Conservation (phyloP, 2,888 invertebrate species). For the Lasioglossum morio region DNA sequence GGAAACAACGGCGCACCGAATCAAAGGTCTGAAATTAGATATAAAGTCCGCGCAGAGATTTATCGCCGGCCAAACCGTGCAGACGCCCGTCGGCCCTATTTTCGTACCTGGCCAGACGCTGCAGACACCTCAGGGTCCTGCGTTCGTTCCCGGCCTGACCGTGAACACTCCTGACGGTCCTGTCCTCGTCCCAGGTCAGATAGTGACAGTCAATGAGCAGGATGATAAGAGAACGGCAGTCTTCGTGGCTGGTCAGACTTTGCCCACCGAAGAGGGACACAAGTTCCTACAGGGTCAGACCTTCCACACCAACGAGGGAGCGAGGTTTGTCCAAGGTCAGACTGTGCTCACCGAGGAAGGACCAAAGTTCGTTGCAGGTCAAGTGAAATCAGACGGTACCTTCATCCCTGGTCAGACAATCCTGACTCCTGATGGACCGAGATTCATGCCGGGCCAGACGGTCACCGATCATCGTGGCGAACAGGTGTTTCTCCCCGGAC, state of each 20-base stretch:
- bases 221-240: conserved; percentile 86
- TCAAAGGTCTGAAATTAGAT: conserved; percentile 88
- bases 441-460: conserved; percentile 88
- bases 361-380: conserved; percentile 88
- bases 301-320: conserved; percentile 86
- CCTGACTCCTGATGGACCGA: conserved; percentile 82
- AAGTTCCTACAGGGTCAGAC: conserved; percentile 89
- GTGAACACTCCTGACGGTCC: conserved; percentile 89
- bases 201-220: conserved; percentile 85
- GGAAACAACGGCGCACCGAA: conserved; percentile 86
- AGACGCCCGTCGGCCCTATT: conserved; percentile 89
- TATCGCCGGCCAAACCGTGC: conserved; percentile 90
- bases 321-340: conserved; percentile 88
- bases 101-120: conserved; percentile 92
- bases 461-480: conserved; percentile 87
- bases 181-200: conserved; percentile 90
- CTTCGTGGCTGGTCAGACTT: conserved; percentile 90
- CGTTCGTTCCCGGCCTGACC: conserved; percentile 91
- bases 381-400: conserved; percentile 84
- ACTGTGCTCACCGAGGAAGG: conserved; percentile 88
- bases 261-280: conserved; percentile 86
- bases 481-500: conserved; percentile 88
- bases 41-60: conserved; percentile 89
- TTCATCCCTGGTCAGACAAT: conserved; percentile 83
- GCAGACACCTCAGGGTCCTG: conserved; percentile 88